Conservation (phyloP, 2,888 invertebrate species). For the Aspidiotus destructor region DNA sequence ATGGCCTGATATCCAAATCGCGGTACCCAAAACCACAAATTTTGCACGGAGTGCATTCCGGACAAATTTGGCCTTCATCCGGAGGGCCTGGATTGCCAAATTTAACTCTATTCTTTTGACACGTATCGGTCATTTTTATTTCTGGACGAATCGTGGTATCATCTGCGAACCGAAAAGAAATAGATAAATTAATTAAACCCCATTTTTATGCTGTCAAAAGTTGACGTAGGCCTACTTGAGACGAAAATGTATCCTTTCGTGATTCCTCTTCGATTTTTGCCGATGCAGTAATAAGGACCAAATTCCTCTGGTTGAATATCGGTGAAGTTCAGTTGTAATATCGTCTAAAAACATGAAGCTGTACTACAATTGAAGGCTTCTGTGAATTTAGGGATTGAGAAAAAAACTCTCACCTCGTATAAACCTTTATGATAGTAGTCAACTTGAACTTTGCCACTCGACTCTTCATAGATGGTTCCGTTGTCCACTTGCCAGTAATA, state of each 20-base stretch:
- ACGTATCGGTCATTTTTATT: constrained; percentile 15
- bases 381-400: too few relatives aligned
- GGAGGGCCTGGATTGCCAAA: constrained; percentile 46
- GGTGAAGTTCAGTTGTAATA: constrained; percentile 68
- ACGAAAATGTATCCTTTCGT: constrained; percentile 64
- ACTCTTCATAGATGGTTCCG: constrained; percentile 45
- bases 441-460: constrained; percentile 7
- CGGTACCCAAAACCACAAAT: constrained; percentile 45
- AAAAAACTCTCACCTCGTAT: constrained; percentile 20
- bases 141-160: constrained; percentile 5
- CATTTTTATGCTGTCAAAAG: too few relatives aligned
- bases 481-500: constrained; percentile 75
- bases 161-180: constrained; percentile 6
- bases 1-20: constrained; percentile 44
- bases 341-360: constrained; percentile 47
- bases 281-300: constrained; percentile 70
- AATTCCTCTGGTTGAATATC: constrained; percentile 58
- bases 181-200: neutral
- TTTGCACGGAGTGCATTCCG: constrained; percentile 50
- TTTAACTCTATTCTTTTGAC: constrained; percentile 25
- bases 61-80: constrained; percentile 49
- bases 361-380: neutral
- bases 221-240: constrained; percentile 51
- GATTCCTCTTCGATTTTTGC: constrained; percentile 70
- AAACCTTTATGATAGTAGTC: constrained; percentile 14